These are phyloP conservation scores for Dissostichus mawsoni DNA, from an alignment of 2,113 vertebrate species.

Conservation along the genomic window DNA sequence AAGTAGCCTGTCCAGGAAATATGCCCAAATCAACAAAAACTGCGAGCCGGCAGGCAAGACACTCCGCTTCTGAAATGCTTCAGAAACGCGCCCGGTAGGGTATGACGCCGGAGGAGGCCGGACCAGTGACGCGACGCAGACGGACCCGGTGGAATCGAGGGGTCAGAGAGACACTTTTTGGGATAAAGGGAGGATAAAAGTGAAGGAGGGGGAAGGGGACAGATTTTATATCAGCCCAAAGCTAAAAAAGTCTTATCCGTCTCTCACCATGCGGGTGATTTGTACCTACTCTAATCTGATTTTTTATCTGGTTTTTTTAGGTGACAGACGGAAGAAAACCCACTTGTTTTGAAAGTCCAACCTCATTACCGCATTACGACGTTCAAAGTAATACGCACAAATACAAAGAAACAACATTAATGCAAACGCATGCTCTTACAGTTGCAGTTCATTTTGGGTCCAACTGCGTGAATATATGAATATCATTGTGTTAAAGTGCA, in stretches of 20 bases:
- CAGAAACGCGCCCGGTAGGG: too few relatives aligned
- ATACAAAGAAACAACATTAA: not conserved
- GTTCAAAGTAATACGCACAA: constrained; percentile 21
- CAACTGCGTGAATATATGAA: constrained; percentile 2
- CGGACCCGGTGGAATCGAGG: too few relatives aligned
- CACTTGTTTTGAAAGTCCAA: constrained; percentile 50
- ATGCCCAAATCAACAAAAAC: too few relatives aligned
- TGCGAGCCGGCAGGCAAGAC: too few relatives aligned
- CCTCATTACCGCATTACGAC: constrained; percentile 25
- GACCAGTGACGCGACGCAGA: too few relatives aligned
- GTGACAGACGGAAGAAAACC: constrained; percentile 20
- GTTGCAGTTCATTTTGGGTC: constrained; percentile 9
- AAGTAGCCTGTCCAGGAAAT: too few relatives aligned
- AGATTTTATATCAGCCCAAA: constrained; percentile 39
- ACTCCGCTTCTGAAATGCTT: too few relatives aligned
- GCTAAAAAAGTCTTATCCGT: constrained; percentile 33
- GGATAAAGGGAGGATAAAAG: constrained; percentile 41
- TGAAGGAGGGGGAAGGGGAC: constrained; percentile 21
- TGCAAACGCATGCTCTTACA: not conserved
- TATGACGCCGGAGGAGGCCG: too few relatives aligned
- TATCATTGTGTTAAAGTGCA: not conserved
- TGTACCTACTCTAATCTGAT: constrained; percentile 54
- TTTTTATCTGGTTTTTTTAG: constrained; percentile 2
- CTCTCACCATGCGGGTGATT: constrained; percentile 53
- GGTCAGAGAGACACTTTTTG: too few relatives aligned